A percentile compares a stretch with the other conserved stretches of the same genome.
phyloP scores from a whole-genome alignment of 1,140 invertebrate genomes.

The Tetragonula clypearis region DNA sequence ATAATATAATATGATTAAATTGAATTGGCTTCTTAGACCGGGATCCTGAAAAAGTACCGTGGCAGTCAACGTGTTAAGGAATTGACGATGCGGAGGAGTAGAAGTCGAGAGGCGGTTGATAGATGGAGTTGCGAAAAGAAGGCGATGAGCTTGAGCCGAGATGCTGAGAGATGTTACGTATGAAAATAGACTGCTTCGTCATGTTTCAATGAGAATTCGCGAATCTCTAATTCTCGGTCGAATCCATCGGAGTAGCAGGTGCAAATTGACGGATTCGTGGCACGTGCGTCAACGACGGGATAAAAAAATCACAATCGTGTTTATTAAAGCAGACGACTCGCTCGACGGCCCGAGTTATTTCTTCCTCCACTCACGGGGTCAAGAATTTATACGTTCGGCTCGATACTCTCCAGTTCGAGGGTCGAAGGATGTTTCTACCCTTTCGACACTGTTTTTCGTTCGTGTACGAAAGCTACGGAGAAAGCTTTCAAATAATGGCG shows the following conservation, averaged over 20 bases:
- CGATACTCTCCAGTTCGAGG: conserved; percentile 1
- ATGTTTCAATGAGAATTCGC: neutral
- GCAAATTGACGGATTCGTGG: neutral
- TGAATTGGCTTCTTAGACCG: too few species aligned
- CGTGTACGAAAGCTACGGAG: neutral
- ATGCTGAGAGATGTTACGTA: neutral
- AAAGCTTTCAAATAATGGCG: conserved; percentile 40
- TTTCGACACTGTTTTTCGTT: neutral
- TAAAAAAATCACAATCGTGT: conserved; percentile 46
- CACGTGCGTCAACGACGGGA: conserved; percentile 5
- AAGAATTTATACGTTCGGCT: conserved; percentile 53
- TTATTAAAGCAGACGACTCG: conserved; percentile 29
- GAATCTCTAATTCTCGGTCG: neutral
- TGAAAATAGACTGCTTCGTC: too few species aligned
- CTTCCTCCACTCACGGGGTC: conserved; percentile 23
- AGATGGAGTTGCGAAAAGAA: neutral
- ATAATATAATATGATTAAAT: too few species aligned
- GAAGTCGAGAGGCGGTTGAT: neutral
- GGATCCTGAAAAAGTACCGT: too few species aligned
- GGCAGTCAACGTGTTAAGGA: too few species aligned
- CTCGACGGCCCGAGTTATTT: conserved; percentile 13
- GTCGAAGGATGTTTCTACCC: conserved; percentile 15
- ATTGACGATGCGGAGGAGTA: neutral
- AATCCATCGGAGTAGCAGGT: neutral
- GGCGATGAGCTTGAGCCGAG: neutral